phyloP scores from a whole-genome alignment of 2,113 vertebrate genomes.

The Chamaetylas fuelleborni region DNA sequence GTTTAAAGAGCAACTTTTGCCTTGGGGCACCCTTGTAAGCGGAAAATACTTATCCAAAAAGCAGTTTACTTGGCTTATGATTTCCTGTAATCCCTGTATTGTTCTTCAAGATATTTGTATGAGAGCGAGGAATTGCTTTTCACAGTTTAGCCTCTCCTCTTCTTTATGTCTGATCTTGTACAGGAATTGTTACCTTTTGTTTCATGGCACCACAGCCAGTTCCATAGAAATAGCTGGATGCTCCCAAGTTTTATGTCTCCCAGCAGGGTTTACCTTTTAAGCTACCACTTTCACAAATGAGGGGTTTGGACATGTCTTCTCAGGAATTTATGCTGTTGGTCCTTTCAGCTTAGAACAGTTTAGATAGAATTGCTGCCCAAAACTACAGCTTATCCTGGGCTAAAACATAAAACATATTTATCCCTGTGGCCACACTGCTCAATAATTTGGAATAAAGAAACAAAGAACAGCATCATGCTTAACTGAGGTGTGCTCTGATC shows the following conservation, averaged over 20 bases:
- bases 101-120: constrained; percentile 34
- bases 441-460: not conserved
- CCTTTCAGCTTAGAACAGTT: not conserved
- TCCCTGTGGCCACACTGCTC: not conserved
- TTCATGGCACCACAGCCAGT: not conserved
- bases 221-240: not conserved
- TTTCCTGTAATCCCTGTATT: constrained; percentile 57
- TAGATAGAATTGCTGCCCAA: not conserved
- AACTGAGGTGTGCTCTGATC: not conserved
- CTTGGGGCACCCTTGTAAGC: constrained; percentile 64
- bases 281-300: not conserved
- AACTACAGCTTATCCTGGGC: not conserved
- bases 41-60: constrained; percentile 65
- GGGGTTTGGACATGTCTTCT: not conserved
- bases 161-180: not conserved
- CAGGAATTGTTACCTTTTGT: not conserved
- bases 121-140: not conserved
- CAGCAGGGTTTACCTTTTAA: not conserved
- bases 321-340: not conserved
- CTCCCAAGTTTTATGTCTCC: not conserved
- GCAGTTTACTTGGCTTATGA: constrained; percentile 65
- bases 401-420: not conserved
- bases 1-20: constrained; percentile 73
- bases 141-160: not conserved
- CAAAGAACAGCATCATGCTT: not conserved